Base-by-base conservation (phyloP, 1,140 invertebrate genomes). In the Achroia grisella region DNA sequence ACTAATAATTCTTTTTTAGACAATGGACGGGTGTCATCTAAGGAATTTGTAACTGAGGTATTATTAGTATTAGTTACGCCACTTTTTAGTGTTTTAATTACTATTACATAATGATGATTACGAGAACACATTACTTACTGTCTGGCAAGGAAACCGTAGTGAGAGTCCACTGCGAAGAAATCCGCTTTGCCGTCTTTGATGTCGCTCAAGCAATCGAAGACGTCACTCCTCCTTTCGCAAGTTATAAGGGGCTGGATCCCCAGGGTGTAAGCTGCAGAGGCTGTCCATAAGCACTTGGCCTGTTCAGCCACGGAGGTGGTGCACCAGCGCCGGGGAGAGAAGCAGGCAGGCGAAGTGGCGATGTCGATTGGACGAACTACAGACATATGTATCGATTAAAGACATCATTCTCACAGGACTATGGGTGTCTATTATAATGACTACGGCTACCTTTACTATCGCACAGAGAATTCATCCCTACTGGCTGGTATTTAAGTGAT, bases 81-180 rank as follows among this genome's bases (percentile, higher is more conserved):
- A n/a, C n/a, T n/a, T n/a, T n/a, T n/a, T n/a, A n/a, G n/a, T n/a
- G n/a, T n/a, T n/a, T n/a, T n/a, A n/a, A n/a, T n/a, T n/a, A n/a
- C n/a, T n/a, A n/a, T n/a, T n/a, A n/a, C n/a, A n/a, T n/a, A n/a
- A n/a, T n/a, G n/a, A n/a, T n/a, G n/a, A n/a, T n/a, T n/a, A n/a
- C n/a, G n/a, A n/a, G n/a, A n/a, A n/a, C n/a, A n/a, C n/a, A n/a
- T n/a, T n/a, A 83, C 83, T 87, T 83, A 93, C 88, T 88, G 81
- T 67, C 91, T 89, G n/a, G 90, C 91, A 15, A 91, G 71, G 59
- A 90, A 93, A 34, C 92, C 91, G 52, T 91, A 91, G 58, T 93
- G 92, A 0, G 91, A 89, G 32, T 92, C 90, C 0, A 91, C 73
- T 1, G 88, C 87, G 10, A 93, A 89, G 41, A 94, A 79, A 65